A percentile compares a stretch with the other conserved stretches of the same genome.
phyloP scores from a whole-genome alignment of 2,888 invertebrate genomes.

The Anaspis maculata region DNA sequence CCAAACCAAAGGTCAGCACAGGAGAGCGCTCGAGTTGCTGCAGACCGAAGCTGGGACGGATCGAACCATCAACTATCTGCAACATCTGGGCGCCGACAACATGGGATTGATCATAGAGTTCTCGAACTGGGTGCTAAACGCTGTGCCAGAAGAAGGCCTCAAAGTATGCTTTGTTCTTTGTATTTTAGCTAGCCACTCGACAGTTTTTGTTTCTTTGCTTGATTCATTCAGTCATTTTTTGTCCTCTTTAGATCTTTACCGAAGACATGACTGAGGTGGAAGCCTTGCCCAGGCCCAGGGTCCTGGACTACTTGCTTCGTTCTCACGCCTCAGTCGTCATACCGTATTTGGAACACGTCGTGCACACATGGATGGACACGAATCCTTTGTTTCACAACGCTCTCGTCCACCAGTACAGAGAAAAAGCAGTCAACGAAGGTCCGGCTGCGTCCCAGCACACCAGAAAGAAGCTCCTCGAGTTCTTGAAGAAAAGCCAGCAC shows the following conservation, averaged over 20 bases:
- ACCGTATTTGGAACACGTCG: slow-evolving; percentile 91
- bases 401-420: slow-evolving; percentile 80
- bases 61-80: slow-evolving; percentile 83
- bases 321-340: slow-evolving; percentile 75
- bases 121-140: slow-evolving; percentile 83
- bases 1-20: slow-evolving; percentile 87
- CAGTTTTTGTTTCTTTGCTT: too few relatives aligned
- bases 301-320: slow-evolving; percentile 81
- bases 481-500: slow-evolving; percentile 69
- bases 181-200: too few relatives aligned
- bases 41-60: slow-evolving; percentile 75
- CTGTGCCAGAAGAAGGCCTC: slow-evolving; percentile 82
- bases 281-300: slow-evolving; percentile 76
- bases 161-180: too few relatives aligned
- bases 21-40: slow-evolving; percentile 82
- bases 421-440: slow-evolving; percentile 49
- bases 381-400: slow-evolving; percentile 85
- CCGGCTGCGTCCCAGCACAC: slow-evolving; percentile 46
- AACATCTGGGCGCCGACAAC: slow-evolving; percentile 67
- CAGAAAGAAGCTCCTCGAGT: slow-evolving; percentile 60
- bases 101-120: slow-evolving; percentile 84
- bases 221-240: too few relatives aligned
- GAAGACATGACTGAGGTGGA: slow-evolving; percentile 85
- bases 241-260: slow-evolving; percentile 69
- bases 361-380: slow-evolving; percentile 80